Percentiles rank a stretch among this genome's conserved stretches.
Evolutionary conservation across 2,888 invertebrate genomes (phyloP).

Genomic region (Spilosoma lubricipeda): DNA sequence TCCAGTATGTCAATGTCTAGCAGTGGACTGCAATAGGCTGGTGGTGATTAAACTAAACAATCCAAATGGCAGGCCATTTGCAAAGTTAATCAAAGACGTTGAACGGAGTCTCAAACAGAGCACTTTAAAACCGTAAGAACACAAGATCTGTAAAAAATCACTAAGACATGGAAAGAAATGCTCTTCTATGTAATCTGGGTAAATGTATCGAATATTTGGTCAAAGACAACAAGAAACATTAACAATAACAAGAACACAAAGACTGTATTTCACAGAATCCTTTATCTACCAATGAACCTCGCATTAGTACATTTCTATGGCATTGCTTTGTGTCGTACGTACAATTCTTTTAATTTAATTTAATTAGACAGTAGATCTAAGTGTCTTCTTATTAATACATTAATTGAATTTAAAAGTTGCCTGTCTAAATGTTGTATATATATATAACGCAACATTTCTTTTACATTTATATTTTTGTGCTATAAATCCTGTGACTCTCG

Average conservation of each 20-base stretch:
- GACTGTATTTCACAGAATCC: neutral
- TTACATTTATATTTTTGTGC: constrained; percentile 42
- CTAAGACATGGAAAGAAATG: neutral
- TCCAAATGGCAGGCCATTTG: too few relatives aligned
- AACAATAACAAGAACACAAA: neutral
- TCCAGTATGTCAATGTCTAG: too few relatives aligned
- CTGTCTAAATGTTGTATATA: neutral
- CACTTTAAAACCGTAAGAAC: too few relatives aligned
- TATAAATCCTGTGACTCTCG: constrained; percentile 58
- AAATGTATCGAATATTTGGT: neutral
- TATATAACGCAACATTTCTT: constrained; percentile 17
- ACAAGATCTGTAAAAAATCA: neutral
- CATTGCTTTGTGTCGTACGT: neutral
- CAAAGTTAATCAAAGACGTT: too few relatives aligned
- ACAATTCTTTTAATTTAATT: constrained; percentile 6
- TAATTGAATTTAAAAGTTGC: neutral
- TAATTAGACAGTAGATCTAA: constrained; percentile 7
- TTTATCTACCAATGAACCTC: neutral
- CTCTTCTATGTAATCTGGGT: neutral
- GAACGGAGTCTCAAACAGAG: too few relatives aligned
- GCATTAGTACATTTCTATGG: neutral
- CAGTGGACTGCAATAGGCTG: too few relatives aligned
- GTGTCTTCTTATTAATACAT: neutral
- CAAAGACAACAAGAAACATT: neutral
- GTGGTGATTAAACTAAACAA: too few relatives aligned